Base-by-base conservation (phyloP, 2,888 invertebrate genomes). In the Escarpia spicata region DNA sequence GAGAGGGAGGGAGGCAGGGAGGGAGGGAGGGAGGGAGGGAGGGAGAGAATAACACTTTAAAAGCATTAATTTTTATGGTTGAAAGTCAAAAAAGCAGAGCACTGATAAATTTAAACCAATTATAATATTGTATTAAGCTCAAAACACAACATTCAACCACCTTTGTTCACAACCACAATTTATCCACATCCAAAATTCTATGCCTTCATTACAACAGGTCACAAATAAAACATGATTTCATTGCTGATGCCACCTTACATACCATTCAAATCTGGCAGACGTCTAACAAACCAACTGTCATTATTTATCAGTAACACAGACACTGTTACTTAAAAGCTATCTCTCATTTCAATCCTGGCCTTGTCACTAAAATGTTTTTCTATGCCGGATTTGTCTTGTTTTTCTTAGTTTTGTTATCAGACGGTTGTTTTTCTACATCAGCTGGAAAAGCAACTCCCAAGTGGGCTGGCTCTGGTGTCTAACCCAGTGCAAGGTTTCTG, bases 171-270 rank as follows among this genome's bases (percentile, higher is more conserved):
- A 52, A 52, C 10, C 52, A 9, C 52, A 19, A 19, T 75, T 75
- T 75, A 75, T 75, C 75, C 75, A 75, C 6, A 75, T 8, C 26
- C 6, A 75, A 26, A 4, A 6, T 75, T 26, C 75, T 75, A 75
- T 75, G 19, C n/a, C 26, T 75, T 75, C 75, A 26, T 75, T 75
- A 75, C 75, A 75, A 0, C 75, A 75, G 3, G 19, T 75, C 75
- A 75, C 75, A 75, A 75, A 75, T 75, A 75, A 75, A 26, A 75
- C 75, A 75, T 75, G 75, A 75, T 75, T 75, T 75, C 75, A 75
- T 75, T 26, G 19, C 19, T 0, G 19, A 75, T 75, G 19, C 19
- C 75, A n/a, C n/a, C 75, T 75, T 19, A 75, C 75, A 75, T n/a
- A 75, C 75, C 26, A 75, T 75, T 75, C 15, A 75, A 75, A 26